phyloP scores from a whole-genome alignment of 2,888 invertebrate genomes.

The Philereme vetulata region DNA sequence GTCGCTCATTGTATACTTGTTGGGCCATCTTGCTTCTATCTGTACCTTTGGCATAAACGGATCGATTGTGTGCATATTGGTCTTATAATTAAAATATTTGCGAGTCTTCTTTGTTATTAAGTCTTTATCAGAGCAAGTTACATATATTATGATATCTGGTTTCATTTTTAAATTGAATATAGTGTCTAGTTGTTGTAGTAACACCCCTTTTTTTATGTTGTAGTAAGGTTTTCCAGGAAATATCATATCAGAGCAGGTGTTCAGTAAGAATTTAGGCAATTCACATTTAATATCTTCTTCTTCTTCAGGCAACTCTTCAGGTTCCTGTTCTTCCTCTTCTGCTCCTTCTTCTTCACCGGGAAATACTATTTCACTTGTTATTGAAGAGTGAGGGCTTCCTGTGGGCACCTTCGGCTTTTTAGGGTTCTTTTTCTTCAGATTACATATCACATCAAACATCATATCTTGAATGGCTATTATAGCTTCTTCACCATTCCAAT shows the following conservation, averaged over 20 bases:
- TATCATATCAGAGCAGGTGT: conserved; percentile 58
- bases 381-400: conserved; percentile 44
- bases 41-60: conserved; percentile 47
- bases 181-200: conserved; percentile 59
- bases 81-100: conserved; percentile 63
- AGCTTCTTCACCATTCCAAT: conserved; percentile 63
- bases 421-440: conserved; percentile 61
- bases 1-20: conserved; percentile 56
- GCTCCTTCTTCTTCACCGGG: conserved; percentile 37
- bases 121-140: conserved; percentile 81
- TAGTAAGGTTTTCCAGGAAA: conserved; percentile 45
- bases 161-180: conserved; percentile 61
- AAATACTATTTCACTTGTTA: conserved; percentile 45
- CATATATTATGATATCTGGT: conserved; percentile 82
- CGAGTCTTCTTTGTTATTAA: conserved; percentile 66
- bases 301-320: conserved; percentile 42
- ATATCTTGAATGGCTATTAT: conserved; percentile 50
- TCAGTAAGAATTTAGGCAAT: conserved; percentile 66
- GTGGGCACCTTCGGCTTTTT: conserved; percentile 38
- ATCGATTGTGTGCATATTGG: conserved; percentile 42
- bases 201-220: conserved; percentile 52
- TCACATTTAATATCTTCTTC: conserved; percentile 52
- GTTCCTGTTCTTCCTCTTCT: conserved; percentile 46
- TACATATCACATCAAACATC: conserved; percentile 55
- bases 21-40: conserved; percentile 62